Conservation (phyloP, 2,888 invertebrate species). For the Dryomyza anilis region DNA sequence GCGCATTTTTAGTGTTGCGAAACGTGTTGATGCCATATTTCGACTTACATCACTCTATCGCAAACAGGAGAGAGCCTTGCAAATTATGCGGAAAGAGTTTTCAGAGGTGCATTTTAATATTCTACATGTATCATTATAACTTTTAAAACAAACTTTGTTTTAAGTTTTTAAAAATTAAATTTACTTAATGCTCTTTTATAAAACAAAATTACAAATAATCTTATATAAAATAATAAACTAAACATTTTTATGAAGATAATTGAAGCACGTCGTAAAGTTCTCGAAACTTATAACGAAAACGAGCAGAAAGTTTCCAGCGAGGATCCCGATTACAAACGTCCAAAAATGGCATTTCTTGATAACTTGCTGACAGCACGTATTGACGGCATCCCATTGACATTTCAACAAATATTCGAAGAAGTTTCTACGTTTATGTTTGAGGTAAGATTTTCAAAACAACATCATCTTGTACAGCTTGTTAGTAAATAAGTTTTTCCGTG, state of each 20-base stretch:
- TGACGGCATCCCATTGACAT: conserved; percentile 43
- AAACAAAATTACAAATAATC: too few relatives aligned
- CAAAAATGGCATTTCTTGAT: conserved; percentile 50
- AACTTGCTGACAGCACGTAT: conserved; percentile 46
- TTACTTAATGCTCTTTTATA: too few relatives aligned
- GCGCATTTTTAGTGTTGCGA: conserved; percentile 38
- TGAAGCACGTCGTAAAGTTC: not conserved
- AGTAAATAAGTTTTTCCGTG: not conserved
- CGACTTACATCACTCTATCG: conserved; percentile 61
- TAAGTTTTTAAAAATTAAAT: too few relatives aligned
- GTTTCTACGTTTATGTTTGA: conserved; percentile 52
- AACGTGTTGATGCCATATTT: conserved; percentile 39
- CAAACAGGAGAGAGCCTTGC: conserved; percentile 56
- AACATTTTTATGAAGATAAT: too few relatives aligned
- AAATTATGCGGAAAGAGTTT: conserved; percentile 40
- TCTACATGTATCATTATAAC: not conserved
- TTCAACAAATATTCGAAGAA: conserved; percentile 49
- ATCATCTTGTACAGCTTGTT: not conserved
- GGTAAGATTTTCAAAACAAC: conserved; percentile 31
- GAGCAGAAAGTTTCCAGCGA: too few relatives aligned
- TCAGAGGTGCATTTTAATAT: conserved; percentile 26
- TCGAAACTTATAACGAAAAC: too few relatives aligned
- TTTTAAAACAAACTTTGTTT: not conserved
- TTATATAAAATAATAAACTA: too few relatives aligned
- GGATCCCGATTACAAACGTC: conserved; percentile 34